Conservation (phyloP, 1,140 invertebrate species). For the Stegodyphus mimosarum region DNA sequence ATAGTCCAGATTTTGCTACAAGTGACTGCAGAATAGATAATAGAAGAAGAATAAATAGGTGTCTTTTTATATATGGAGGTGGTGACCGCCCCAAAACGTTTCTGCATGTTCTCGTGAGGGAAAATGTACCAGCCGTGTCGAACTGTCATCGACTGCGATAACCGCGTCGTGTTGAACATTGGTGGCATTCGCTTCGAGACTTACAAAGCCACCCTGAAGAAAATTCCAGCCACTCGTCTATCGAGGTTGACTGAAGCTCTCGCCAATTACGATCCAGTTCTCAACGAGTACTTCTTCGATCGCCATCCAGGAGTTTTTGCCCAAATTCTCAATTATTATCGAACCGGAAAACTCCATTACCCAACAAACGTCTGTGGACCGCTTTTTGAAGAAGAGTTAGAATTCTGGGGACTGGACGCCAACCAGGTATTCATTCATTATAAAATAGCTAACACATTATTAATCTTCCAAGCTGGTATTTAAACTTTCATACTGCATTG, state of each 20-base stretch:
- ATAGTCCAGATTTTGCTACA: not conserved
- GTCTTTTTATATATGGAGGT: not conserved
- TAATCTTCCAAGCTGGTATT: conserved; percentile 60
- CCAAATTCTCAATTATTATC: conserved; percentile 75
- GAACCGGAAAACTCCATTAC: conserved; percentile 85
- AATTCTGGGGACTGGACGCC: conserved; percentile 83
- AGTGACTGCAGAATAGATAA: not conserved
- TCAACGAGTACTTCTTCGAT: conserved; percentile 99
- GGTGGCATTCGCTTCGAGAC: conserved; percentile 98
- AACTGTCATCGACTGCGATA: conserved; percentile 86
- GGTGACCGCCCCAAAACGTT: not conserved
- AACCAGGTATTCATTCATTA: conserved; percentile 71
- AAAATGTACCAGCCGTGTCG: conserved; percentile 63
- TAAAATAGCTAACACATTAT: not conserved
- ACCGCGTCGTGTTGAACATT: conserved; percentile 97
- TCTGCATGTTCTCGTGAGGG: not conserved
- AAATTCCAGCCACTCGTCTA: conserved; percentile 92
- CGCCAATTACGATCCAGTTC: conserved; percentile 92
- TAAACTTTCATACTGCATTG: not conserved
- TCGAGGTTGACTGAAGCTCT: conserved; percentile 85
- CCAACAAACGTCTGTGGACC: conserved; percentile 88
- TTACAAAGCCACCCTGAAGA: conserved; percentile 91
- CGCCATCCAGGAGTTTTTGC: conserved; percentile 97
- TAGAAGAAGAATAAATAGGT: not conserved
- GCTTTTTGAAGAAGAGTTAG: conserved; percentile 84